Evolutionary conservation across 1,140 invertebrate species (phyloP), one percentile per base, ranked within the genome.

Genomic region (Listronotus bonariensis): DNA sequence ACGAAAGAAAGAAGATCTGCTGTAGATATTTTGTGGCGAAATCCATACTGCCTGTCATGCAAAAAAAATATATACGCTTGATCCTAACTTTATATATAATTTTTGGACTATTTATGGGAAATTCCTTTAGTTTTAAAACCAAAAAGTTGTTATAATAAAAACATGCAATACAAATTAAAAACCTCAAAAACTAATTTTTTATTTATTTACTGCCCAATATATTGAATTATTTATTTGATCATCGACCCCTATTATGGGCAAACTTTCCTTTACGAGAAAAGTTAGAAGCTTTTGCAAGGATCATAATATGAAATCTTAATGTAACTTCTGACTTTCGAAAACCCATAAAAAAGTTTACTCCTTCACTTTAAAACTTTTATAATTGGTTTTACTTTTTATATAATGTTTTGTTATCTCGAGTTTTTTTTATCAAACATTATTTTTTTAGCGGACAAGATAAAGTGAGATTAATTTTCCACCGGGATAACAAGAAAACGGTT

Each of bases 221-320:
- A 31, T n/a, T 56, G 38, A 56, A 56, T 56, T 56, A 56, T 56
- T 56, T 56, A 56, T 56, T 56, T 56, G 54, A 56, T 56, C 54
- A 56, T 56, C 54, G 54, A 43, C 54, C n/a, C 43, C 40, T 56
- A 56, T 56, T 56, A 42, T 40, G 12, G 32, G 9, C 15, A 56
- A 56, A 56, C 54, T 56, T 56, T 56, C 54, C 41, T 56, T 59
- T 59, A 59, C 57, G 57, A 59, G 43, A 14, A 59, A 59, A 59
- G 31, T 59, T 59, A 9, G 49, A 45, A 59, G 57, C 57, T 59
- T 59, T 59, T 49, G 57, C 46, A 59, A 59, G 57, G 49, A 59
- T 59, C 57, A 46, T 59, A 59, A 59, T 59, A 59, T 59, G 57
- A 59, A 59, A 59, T 59, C 57, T 59, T 59, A 59, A 59, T 59